phyloP scores from a whole-genome alignment of 2,888 invertebrate genomes.

The Syrphus vitripennis region DNA sequence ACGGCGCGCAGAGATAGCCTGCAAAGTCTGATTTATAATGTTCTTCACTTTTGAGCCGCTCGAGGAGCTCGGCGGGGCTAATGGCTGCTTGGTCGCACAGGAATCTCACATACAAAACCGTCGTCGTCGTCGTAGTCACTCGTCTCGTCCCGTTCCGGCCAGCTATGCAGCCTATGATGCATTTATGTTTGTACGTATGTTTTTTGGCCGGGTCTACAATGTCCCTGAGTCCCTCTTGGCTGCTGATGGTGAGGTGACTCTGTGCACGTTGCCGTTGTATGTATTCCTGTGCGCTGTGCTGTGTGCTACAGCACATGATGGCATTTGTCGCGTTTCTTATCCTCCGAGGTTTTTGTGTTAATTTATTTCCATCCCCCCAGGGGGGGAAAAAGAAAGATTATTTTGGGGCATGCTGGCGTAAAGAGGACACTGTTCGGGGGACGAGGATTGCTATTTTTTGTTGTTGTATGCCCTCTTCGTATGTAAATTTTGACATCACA shows the following conservation, averaged over 20 bases:
- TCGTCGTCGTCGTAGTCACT: not conserved
- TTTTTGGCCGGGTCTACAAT: conserved; percentile 47
- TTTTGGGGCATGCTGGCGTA: conserved; percentile 52
- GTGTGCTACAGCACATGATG: conserved; percentile 62
- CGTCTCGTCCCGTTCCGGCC: not conserved
- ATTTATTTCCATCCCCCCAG: conserved; percentile 71
- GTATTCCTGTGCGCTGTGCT: conserved; percentile 48
- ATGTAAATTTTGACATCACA: conserved; percentile 75
- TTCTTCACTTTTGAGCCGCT: conserved; percentile 54
- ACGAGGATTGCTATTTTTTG: conserved; percentile 24
- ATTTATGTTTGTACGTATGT: conserved; percentile 17
- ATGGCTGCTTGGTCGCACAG: conserved; percentile 47
- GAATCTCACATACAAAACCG: conserved; percentile 44
- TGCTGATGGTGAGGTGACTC: conserved; percentile 19
- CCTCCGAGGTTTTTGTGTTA: conserved; percentile 71
- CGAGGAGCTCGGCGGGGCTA: conserved; percentile 13
- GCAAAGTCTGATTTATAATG: conserved; percentile 72
- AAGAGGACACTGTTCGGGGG: conserved; percentile 4
- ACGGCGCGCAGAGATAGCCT: conserved; percentile 64
- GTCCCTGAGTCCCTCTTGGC: conserved; percentile 46
- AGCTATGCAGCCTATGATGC: conserved; percentile 57
- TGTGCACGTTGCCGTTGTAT: conserved; percentile 14
- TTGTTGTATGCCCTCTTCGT: conserved; percentile 67
- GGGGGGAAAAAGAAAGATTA: conserved; percentile 62
- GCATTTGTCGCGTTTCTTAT: conserved; percentile 72